Conservation (phyloP, 2,888 invertebrate genomes). For the Hyles lineata region DNA sequence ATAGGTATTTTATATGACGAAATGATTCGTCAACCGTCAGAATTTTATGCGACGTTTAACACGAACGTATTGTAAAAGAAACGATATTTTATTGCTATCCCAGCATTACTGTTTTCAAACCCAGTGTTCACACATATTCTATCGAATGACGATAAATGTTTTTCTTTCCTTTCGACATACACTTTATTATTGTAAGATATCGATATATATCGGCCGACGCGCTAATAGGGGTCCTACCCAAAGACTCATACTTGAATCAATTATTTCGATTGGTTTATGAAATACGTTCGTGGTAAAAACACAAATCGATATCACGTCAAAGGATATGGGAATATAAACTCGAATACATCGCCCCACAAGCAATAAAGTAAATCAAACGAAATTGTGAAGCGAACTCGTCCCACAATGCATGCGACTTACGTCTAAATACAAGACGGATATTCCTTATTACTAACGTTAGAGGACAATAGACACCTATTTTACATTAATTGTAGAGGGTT, state of each 20-base stretch:
- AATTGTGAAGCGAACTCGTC: constrained; percentile 42
- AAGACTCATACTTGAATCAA: too few species aligned
- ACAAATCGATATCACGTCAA: not conserved
- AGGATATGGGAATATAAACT: not conserved
- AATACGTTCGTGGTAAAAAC: not conserved
- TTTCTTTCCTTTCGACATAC: not conserved
- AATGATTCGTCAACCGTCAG: constrained; percentile 1
- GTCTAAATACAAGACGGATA: constrained; percentile 80
- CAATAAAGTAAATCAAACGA: constrained; percentile 1
- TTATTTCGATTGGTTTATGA: not conserved
- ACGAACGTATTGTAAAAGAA: not conserved
- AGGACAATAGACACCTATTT: constrained; percentile 80
- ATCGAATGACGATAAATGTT: not conserved
- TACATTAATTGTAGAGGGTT: constrained; percentile 70
- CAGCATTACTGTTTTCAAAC: too few species aligned
- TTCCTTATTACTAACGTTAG: constrained; percentile 67
- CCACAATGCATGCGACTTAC: constrained; percentile 62
- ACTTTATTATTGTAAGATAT: too few species aligned
- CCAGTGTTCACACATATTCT: too few species aligned
- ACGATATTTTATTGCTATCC: not conserved
- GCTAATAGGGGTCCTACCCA: too few species aligned
- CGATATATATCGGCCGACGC: too few species aligned
- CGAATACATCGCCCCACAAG: not conserved
- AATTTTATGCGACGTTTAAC: not conserved
- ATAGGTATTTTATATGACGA: not conserved